Evolutionary conservation across 2,888 invertebrate genomes (phyloP), one percentile per base, ranked within the genome.

Genomic region (Exocentrus adspersus): DNA sequence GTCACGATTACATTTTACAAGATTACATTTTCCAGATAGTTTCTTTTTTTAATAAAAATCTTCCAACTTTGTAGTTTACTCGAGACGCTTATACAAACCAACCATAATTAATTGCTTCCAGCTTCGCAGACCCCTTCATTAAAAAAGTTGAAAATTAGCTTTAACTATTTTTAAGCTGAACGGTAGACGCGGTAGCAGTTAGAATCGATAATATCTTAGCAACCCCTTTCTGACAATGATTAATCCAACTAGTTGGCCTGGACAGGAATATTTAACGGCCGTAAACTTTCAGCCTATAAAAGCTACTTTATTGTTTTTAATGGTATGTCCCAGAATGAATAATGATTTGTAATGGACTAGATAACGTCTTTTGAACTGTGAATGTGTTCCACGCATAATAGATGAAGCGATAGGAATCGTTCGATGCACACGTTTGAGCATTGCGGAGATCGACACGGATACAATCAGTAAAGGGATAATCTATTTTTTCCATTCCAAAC

Each of bases 191-290:
- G 54, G 54, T 54, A 54, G 43, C 54, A 0, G 24, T 43, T 43
- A 17, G 19, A 54, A 54, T 54, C 54, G 54, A 54, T 54, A 54
- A 28, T 28, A 54, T 54, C 54, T 54, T 54, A 54, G 54, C 43
- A 54, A 54, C 54, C 54, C 54, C 54, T 43, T 54, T 54, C 54
- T 54, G 54, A 54, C 54, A 54, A 54, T 54, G 54, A 54, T 54
- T 54, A 37, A 54, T 54, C 20, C 54, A 54, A 54, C 54, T 42
- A 21, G 21, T 54, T 54, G 43, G 54, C 20, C 54, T 43, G 54
- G 54, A 43, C 41, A 54, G 54, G 54, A 54, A 54, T 54, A 54
- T 30, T 43, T 54, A 54, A 43, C 54, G 28, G 54, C 54, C 42
- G 43, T 28, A 20, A 54, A 54, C 43, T 24, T 24, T 54, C 54